Evolutionary conservation across 2,888 invertebrate species (phyloP), one percentile per base, ranked within the genome.

Genomic region (Incurvaria masculella): DNA sequence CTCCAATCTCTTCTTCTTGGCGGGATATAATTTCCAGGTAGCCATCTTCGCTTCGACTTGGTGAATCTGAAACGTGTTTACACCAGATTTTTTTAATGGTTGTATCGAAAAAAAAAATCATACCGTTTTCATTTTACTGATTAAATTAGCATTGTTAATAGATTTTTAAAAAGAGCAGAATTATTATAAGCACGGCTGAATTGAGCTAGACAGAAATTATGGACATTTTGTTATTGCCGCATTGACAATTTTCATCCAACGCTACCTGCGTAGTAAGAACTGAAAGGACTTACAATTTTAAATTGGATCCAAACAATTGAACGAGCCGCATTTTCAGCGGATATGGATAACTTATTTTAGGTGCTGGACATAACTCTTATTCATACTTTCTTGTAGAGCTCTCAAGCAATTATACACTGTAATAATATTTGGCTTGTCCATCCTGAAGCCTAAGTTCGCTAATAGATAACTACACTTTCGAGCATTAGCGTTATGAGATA

Each of bases 1-100:
- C 64, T 62, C 69, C 70, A 17, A 78, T 74, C 38, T 68, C 62
- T 60, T 75, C 76, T 64, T 80, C 79, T 60, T 75, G 74, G 33
- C 70, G 66, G 16, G 65, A 61, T 41, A 71, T 65, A 2, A 67
- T 70, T 54, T 76, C 72, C 21, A 71, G 49, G n/a, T 61, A 58
- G 45, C 61, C 65, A 33, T 69, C 68, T 1, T 66, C 62, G 45
- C 63, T 66, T 56, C 59, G 61, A 5, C 58, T 57, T 39, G 69
- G 66, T 17, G 71, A 68, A 33, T 65, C 74, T 76, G 45, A 49
- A 45, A 18, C n/a, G n/a, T n/a, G n/a, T n/a, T n/a, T n/a, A n/a
- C n/a, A n/a, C n/a, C n/a, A 19, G 3, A 26, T 20, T 21, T 20
- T 49, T 17, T 1, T 18, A 39, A 41, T 17, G 6, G 8, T 19